These are phyloP conservation scores for Penelope pileata DNA, from an alignment of 2,113 vertebrate species.

Conservation along the genomic window DNA sequence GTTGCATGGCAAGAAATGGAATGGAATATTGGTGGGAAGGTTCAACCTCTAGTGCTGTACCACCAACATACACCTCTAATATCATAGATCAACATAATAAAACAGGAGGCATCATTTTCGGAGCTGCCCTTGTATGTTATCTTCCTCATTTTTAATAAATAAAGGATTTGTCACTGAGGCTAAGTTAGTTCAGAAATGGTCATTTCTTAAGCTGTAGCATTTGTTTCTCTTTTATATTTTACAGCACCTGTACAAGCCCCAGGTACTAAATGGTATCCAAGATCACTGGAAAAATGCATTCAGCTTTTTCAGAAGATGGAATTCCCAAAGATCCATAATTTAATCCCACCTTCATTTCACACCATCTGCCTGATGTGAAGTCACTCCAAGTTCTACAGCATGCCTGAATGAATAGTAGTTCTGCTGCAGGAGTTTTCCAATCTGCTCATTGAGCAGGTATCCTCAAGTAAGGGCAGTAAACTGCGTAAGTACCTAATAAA, in stretches of 20 bases:
- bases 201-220: background rate
- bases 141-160: background rate
- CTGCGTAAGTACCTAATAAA: background rate
- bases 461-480: background rate
- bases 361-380: constrained; percentile 82
- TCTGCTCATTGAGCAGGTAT: constrained; percentile 81
- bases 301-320: constrained; percentile 72
- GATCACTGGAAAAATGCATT: constrained; percentile 73
- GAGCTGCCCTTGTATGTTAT: no score
- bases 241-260: constrained; percentile 80
- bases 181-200: background rate
- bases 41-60: no score
- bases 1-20: no score
- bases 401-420: constrained; percentile 72
- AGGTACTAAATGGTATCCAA: constrained; percentile 79
- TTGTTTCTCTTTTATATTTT: background rate
- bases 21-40: no score
- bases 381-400: constrained; percentile 79
- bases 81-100: no score
- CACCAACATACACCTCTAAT: no score
- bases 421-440: constrained; percentile 85
- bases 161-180: background rate
- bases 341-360: constrained; percentile 79
- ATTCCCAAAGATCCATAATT: constrained; percentile 63
- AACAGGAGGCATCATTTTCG: no score